These are phyloP conservation scores for Volucella zonaria DNA, from an alignment of 2,888 invertebrate genomes.

Conservation along the genomic window DNA sequence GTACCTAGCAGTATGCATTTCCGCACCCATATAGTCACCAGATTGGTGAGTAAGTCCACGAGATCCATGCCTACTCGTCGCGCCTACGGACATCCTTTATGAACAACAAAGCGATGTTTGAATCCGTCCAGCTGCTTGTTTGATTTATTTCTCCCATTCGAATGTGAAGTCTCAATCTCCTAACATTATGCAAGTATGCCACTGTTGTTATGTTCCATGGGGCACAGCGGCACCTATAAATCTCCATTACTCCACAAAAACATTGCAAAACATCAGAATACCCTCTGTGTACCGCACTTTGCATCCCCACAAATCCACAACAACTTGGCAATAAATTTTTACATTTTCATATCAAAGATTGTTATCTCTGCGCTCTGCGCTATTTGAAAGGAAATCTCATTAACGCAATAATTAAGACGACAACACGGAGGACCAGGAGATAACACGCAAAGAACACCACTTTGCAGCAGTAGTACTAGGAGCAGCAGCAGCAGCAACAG, in stretches of 20 bases:
- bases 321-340: constrained; percentile 68
- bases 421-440: constrained; percentile 79
- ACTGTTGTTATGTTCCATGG: not conserved
- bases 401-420: constrained; percentile 81
- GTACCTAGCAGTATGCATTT: too few relatives aligned
- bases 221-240: constrained; percentile 12
- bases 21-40: too few relatives aligned
- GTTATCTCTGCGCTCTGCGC: constrained; percentile 52
- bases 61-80: too few relatives aligned
- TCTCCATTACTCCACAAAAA: constrained; percentile 8
- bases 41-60: too few relatives aligned
- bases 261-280: constrained; percentile 39
- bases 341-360: constrained; percentile 71
- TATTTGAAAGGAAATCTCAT: constrained; percentile 80
- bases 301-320: constrained; percentile 12
- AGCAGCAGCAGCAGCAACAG: constrained; percentile 4
- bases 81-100: too few relatives aligned
- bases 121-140: too few relatives aligned
- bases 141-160: too few relatives aligned
- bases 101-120: too few relatives aligned
- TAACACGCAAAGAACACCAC: constrained; percentile 75
- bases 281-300: constrained; percentile 11
- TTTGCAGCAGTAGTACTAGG: not conserved
- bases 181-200: not conserved
- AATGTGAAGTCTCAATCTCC: too few relatives aligned